Evolutionary conservation across 2,113 vertebrate genomes (phyloP).

Genomic region (Esox niger): DNA sequence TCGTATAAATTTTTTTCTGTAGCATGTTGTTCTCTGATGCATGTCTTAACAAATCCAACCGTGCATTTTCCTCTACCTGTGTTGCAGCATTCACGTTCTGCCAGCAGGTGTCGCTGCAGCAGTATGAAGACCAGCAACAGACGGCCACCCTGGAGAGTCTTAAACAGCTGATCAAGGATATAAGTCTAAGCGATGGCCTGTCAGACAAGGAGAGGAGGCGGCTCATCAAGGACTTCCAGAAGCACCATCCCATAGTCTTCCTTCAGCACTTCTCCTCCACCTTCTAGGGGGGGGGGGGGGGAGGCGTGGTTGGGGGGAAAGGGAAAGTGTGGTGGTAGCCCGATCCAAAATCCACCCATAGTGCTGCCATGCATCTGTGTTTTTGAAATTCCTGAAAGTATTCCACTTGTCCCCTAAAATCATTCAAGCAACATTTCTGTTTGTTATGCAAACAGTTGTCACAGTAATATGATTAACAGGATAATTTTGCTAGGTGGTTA

Average conservation of each 20-base stretch:
- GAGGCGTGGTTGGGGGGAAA: too few relatives aligned
- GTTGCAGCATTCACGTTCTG: slow-evolving; percentile 81
- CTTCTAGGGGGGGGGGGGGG: slow-evolving; percentile 40
- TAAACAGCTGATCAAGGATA: slow-evolving; percentile 64
- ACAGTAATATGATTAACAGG: not conserved
- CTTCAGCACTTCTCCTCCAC: slow-evolving; percentile 65
- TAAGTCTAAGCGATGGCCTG: slow-evolving; percentile 61
- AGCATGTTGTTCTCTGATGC: not conserved
- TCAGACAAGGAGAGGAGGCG: slow-evolving; percentile 73
- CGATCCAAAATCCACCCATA: not conserved
- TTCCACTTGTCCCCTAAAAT: not conserved
- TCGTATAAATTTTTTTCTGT: not conserved
- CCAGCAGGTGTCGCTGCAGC: slow-evolving; percentile 68
- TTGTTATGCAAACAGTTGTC: not conserved
- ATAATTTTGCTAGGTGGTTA: not conserved
- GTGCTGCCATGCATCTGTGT: not conserved
- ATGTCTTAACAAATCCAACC: not conserved
- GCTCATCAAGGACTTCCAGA: slow-evolving; percentile 79
- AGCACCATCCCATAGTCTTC: slow-evolving; percentile 76
- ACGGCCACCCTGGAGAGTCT: slow-evolving; percentile 67
- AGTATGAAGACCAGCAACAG: slow-evolving; percentile 77
- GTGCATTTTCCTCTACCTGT: not conserved
- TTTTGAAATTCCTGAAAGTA: not conserved
- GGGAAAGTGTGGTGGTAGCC: not conserved
- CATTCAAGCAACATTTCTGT: not conserved